Base-by-base conservation (phyloP, 2,888 invertebrate genomes). In the Eremobia ochroleuca region DNA sequence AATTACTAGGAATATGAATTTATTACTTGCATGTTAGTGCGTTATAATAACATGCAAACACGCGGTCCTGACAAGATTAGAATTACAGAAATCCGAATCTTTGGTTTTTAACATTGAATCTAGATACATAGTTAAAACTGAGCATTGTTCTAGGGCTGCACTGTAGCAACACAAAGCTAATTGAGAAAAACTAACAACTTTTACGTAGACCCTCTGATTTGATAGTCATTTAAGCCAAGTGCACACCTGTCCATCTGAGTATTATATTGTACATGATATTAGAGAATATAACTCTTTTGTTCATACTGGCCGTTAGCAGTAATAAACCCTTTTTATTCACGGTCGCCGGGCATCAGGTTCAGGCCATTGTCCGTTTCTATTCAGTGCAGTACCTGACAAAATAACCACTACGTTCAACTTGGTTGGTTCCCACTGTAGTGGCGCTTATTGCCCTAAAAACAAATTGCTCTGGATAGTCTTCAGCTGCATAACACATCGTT, bases 271-370 rank as follows among this genome's bases (percentile, higher is more conserved):
- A 77, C 46, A 58, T 64, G 55, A 46, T 73, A 64, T 71, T 71
- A 59, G 37, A 80, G 49, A n/a, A 69, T 58, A 40, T 59, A 73
- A 43, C 61, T 61, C 82, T 75, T 81, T 81, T 85, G 67, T 81
- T 85, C 74, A 28, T 21, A 43, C 55, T 52, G 43, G 25, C 58
- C 28, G 34, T 55, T 71, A 85, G 64, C 70, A 70, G 75, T 67
- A 85, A 71, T 73, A 64, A 55, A 76, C 64, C 76, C 59, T 81
- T 81, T 67, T 71, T 40, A 67, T 81, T 85, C 76, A 85, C 64
- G 85, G 82, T 76, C 49, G 67, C 58, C 70, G 64, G 81, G 75
- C 52, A 85, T 81, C 81, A 49, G 80, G 69, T 74, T 81, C 65
- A 73, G 25, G 18, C 59, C 59, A 82, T 85, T 85, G 82, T 82